These are phyloP conservation scores for Clavelina lepadiformis DNA, from an alignment of 23 tunicate species.

Conservation along the genomic window DNA sequence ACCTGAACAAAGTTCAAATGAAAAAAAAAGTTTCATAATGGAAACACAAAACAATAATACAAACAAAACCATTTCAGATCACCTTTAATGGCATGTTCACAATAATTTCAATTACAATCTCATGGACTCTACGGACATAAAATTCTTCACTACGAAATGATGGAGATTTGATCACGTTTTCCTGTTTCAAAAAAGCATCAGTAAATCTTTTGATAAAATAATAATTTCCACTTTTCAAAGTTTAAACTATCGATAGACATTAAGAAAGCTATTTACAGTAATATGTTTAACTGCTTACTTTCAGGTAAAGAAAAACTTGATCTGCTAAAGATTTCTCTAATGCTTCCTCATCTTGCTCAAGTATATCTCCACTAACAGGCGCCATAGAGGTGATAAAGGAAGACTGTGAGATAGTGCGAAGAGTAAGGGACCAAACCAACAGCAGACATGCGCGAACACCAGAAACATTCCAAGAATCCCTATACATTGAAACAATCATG, in stretches of 20 bases:
- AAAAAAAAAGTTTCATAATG: background rate
- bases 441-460: conserved; percentile 53
- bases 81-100: conserved; percentile 91
- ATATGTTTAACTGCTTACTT: conserved; percentile 22
- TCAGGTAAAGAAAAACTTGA: conserved; percentile 48
- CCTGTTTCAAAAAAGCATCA: conserved; percentile 30
- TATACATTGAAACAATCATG: background rate
- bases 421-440: conserved; percentile 52
- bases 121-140: conserved; percentile 61
- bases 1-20: background rate
- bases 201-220: background rate
- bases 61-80: background rate
- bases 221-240: too few species aligned
- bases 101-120: conserved; percentile 69
- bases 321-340: conserved; percentile 57
- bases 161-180: conserved; percentile 32
- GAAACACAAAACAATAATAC: background rate
- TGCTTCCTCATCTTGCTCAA: conserved; percentile 81
- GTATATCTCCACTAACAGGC: conserved; percentile 21
- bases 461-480: conserved; percentile 49
- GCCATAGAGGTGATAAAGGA: conserved; percentile 21
- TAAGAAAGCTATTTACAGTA: background rate
- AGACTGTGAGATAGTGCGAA: conserved; percentile 59
- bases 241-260: background rate
- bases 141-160: conserved; percentile 70